Base-by-base conservation (phyloP, 2,888 invertebrate species). In the Callimorpha dominula region DNA sequence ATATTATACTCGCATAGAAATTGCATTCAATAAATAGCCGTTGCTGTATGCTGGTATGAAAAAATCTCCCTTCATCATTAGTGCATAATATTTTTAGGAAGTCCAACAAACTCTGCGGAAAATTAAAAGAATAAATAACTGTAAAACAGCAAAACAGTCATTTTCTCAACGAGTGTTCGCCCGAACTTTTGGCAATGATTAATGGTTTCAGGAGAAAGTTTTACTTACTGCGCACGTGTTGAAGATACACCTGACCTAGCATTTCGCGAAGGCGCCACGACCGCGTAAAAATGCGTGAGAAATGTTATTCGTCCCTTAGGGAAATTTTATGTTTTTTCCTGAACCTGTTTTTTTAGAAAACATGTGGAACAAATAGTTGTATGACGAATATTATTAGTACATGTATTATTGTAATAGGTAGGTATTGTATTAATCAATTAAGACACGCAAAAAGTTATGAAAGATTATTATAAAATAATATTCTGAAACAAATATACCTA, bases 131-230 rank as follows among this genome's bases (percentile, higher is more conserved):
- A 76, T 81, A 81, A 80, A 80, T 79, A 82, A 77, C 76, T 77
- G 70, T 68, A 78, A 75, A 50, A 66, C 68, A 73, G 69, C 57
- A 65, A 66, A 78, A 76, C 77, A 76, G 74, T 74, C 65, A 79
- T 79, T 80, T 80, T 81, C 77, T 82, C 75, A 82, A 79, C 76
- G 76, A 84, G 78, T 80, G 81, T 83, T 82, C 75, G 70, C 73
- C 70, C 77, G 74, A 83, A 88, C 85, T 88, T 88, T 84, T 80
- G 85, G 86, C 86, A 87, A 89, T 92, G 92, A 91, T 91, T 88
- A 89, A 92, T 91, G 90, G 74, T 74, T 76, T 71, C 46, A 65
- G 80, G 81, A 83, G 84, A 86, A 84, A 84, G 74, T 84, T 85
- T 77, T 75, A 79, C 79, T 77, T 74, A 68, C 70, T 14, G 79